phyloP scores from a whole-genome alignment of 2,113 vertebrate species.

The Leptocoma aspasia region DNA sequence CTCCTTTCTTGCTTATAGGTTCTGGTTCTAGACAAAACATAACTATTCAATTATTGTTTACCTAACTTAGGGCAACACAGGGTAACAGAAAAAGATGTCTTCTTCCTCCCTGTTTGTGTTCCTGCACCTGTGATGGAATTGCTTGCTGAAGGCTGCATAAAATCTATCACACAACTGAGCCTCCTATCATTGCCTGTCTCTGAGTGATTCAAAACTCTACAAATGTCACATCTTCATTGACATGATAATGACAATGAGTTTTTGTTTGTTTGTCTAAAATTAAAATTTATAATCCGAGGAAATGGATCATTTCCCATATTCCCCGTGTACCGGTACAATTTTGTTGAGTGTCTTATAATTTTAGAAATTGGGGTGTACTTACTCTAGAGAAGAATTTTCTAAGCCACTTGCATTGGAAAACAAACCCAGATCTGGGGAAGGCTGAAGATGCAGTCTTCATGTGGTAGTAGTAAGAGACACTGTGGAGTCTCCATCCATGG shows the following conservation, averaged over 20 bases:
- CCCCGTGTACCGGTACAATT: neutral
- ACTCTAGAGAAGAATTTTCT: neutral
- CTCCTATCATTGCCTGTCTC: neutral
- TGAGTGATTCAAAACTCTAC: neutral
- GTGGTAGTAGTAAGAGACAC: neutral
- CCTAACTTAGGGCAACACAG: neutral
- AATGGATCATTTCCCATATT: neutral
- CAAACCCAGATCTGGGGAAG: neutral
- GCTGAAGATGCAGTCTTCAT: neutral
- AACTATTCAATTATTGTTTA: neutral
- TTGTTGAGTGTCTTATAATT: neutral
- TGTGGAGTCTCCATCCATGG: neutral
- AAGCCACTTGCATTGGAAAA: neutral
- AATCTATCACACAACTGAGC: neutral
- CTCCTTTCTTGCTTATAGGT: neutral
- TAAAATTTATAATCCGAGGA: neutral
- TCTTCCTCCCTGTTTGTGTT: neutral
- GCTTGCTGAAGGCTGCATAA: neutral
- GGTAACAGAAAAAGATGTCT: neutral
- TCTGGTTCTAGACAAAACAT: neutral
- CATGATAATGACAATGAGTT: neutral
- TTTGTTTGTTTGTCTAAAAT: neutral
- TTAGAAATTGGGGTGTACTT: neutral
- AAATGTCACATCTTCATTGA: neutral
- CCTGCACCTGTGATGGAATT: neutral